Conservation (phyloP, 2,797 vertebrate species). For the Dallia pectoralis region DNA sequence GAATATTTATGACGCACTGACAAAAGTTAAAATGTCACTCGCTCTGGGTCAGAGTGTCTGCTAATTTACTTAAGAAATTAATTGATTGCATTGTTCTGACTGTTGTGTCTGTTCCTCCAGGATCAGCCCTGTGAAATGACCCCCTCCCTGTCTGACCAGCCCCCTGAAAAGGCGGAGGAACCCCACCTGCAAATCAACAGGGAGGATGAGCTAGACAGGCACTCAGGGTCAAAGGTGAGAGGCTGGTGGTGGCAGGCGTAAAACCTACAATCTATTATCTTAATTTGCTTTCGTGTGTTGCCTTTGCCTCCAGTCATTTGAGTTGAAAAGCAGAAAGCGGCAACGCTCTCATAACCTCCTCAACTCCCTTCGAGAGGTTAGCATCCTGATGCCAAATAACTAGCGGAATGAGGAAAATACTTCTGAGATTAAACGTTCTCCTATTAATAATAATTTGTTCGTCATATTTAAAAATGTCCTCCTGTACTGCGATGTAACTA, state of each 20-base stretch:
- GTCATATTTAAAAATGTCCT: background rate
- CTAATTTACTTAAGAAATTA: too few relatives aligned
- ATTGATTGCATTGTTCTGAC: background rate
- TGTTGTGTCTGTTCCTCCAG: conserved; percentile 34
- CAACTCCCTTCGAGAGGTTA: background rate
- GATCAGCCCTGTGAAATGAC: conserved; percentile 29
- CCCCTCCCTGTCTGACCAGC: background rate
- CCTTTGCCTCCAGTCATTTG: background rate
- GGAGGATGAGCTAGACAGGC: conserved; percentile 65
- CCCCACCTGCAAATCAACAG: conserved; percentile 27
- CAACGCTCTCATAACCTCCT: background rate
- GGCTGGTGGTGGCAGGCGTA: background rate
- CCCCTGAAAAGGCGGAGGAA: too few relatives aligned
- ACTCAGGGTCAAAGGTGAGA: conserved; percentile 68
- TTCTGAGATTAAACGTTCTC: background rate
- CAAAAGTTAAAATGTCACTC: background rate
- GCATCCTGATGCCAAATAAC: background rate
- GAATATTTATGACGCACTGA: conserved; percentile 4
- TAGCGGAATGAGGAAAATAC: background rate
- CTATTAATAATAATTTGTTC: background rate
- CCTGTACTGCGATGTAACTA: too few relatives aligned
- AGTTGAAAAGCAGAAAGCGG: too few relatives aligned
- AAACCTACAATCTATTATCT: background rate
- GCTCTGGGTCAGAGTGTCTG: too few relatives aligned
- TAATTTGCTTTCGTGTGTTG: background rate